Percentiles rank a stretch among this genome's conserved stretches.
Evolutionary conservation across 2,888 invertebrate species (phyloP).

Genomic region (Metalampra italica): DNA sequence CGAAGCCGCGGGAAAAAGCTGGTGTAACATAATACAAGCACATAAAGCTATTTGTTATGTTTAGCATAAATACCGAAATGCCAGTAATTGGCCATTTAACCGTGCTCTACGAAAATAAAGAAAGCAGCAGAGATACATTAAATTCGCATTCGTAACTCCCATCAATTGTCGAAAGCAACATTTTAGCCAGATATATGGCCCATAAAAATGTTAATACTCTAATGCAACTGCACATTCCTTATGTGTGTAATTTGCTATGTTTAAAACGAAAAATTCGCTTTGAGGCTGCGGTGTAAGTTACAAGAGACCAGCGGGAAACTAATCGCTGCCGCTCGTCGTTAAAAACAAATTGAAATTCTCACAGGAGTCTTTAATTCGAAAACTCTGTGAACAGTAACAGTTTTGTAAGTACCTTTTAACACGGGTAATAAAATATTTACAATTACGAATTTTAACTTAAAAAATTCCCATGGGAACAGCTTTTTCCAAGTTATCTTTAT

Average conservation of each 20-base stretch:
- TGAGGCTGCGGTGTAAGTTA: conserved; percentile 20
- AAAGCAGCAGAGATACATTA: conserved; percentile 36
- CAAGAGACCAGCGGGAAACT: conserved; percentile 20
- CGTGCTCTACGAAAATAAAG: not conserved
- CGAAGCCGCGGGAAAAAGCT: no score
- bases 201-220: conserved; percentile 75
- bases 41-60: not conserved
- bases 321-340: no score
- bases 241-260: conserved; percentile 72
- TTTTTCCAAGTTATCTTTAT: no score
- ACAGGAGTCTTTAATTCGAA: not conserved
- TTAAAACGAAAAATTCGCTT: conserved; percentile 41
- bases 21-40: no score
- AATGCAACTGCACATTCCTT: conserved; percentile 74
- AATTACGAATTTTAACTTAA: no score
- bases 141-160: conserved; percentile 50
- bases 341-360: no score
- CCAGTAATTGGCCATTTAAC: conserved; percentile 1
- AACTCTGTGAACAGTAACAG: no score
- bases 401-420: no score
- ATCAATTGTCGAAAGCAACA: conserved; percentile 61
- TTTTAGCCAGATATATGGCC: conserved; percentile 62
- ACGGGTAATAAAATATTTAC: no score
- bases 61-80: conserved; percentile 5
- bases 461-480: no score